Evolutionary conservation across 2,797 vertebrate genomes (phyloP).

Genomic region (Tokudaia tokunoshimensis): DNA sequence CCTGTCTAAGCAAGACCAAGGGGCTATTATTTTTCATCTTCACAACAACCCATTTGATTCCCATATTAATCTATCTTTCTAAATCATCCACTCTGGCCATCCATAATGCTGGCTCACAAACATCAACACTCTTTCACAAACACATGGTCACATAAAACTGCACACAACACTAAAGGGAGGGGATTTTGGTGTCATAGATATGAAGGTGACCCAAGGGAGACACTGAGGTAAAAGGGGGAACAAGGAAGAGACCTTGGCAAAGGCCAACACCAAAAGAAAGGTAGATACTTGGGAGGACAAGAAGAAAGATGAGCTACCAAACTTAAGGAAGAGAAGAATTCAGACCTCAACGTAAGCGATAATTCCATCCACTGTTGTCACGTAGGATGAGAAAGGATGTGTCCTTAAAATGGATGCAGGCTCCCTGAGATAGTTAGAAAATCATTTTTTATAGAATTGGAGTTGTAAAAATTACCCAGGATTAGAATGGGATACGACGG

Average conservation of each 20-base stretch:
- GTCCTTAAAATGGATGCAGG: background rate
- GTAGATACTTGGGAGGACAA: background rate
- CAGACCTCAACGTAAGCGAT: background rate
- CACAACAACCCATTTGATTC: background rate
- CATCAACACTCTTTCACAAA: background rate
- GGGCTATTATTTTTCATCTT: background rate
- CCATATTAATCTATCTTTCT: background rate
- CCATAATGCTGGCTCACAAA: background rate
- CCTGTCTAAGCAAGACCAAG: conserved; percentile 23
- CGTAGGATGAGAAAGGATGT: background rate
- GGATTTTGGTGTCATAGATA: too few species aligned
- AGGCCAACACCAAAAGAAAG: background rate
- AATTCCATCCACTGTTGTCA: background rate
- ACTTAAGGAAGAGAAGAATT: background rate
- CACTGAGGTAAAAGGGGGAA: background rate
- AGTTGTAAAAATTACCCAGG: background rate
- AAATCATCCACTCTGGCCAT: background rate
- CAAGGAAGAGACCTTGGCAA: background rate
- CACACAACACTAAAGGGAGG: fast-evolving
- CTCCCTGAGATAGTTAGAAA: background rate
- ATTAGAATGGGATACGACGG: background rate
- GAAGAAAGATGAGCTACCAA: background rate
- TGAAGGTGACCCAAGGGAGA: background rate
- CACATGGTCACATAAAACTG: background rate
- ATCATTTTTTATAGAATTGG: background rate